phyloP scores from a whole-genome alignment of 2,797 vertebrate species.

The Hippopotamyrus pictus region DNA sequence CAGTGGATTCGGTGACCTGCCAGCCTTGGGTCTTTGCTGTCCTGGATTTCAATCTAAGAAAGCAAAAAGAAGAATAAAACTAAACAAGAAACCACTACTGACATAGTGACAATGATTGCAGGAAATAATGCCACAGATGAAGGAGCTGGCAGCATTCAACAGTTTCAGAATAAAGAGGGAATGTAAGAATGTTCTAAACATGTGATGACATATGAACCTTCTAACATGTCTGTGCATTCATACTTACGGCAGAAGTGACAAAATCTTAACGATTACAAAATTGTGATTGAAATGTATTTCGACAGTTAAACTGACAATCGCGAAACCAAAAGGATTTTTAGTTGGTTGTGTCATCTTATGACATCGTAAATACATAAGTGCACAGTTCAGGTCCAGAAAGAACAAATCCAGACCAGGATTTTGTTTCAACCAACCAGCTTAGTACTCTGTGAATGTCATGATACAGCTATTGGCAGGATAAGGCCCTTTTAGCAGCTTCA shows the following conservation, averaged over 20 bases:
- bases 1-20: constrained; percentile 60
- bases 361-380: neutral
- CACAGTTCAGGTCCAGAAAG: neutral
- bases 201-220: neutral
- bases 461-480: neutral
- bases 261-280: neutral
- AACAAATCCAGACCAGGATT: neutral
- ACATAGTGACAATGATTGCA: neutral
- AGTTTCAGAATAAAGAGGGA: neutral
- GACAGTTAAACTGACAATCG: neutral
- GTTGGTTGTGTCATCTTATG: neutral
- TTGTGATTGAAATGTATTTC: neutral
- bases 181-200: neutral
- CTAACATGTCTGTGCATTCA: neutral
- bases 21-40: constrained; percentile 56
- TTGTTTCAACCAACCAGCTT: neutral
- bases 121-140: neutral
- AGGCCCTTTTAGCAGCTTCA: neutral
- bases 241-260: neutral
- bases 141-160: neutral
- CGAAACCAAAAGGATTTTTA: neutral
- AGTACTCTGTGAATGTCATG: neutral
- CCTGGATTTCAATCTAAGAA: constrained; percentile 59
- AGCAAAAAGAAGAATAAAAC: constrained; percentile 13
- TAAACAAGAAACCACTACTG: neutral